These are phyloP conservation scores for Sminthurides bifidus DNA, from an alignment of 1,140 invertebrate genomes.

Conservation along the genomic window DNA sequence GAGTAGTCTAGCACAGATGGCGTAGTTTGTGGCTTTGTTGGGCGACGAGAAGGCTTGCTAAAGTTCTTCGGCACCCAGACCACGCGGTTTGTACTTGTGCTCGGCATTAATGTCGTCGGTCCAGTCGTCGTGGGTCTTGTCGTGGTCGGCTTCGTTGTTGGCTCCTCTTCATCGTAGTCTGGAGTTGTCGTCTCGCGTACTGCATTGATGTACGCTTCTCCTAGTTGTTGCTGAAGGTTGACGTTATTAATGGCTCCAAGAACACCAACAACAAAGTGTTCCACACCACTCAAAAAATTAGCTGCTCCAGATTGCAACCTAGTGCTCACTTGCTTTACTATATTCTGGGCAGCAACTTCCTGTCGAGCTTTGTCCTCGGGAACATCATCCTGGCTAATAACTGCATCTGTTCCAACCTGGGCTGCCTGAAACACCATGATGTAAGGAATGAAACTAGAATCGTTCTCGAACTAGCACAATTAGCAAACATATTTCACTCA, in stretches of 20 bases:
- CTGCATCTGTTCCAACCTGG: too few species aligned
- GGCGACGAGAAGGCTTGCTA: too few species aligned
- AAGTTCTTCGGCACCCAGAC: too few species aligned
- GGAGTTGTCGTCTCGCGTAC: background rate
- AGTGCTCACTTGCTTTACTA: background rate
- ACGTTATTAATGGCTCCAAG: constrained; percentile 9
- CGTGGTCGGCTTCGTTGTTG: background rate
- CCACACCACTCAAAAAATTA: background rate
- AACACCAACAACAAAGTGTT: constrained; percentile 5
- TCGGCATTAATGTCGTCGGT: background rate
- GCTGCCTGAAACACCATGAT: too few species aligned
- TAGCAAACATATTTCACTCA: too few species aligned
- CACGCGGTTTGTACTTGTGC: background rate
- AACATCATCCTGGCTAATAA: too few species aligned
- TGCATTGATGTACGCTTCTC: background rate
- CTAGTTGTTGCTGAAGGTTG: background rate
- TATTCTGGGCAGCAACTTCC: background rate
- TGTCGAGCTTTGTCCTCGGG: too few species aligned
- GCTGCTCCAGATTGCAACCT: background rate
- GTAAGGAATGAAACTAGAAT: too few species aligned
- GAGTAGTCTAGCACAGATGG: too few species aligned
- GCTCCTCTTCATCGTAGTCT: constrained; percentile 1
- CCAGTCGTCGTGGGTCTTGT: background rate
- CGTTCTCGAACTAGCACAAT: too few species aligned
- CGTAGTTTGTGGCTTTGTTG: too few species aligned